Percentiles rank a stretch among this genome's conserved stretches.
phyloP scores from a whole-genome alignment of 2,797 vertebrate species.

The Parambassis ranga region DNA sequence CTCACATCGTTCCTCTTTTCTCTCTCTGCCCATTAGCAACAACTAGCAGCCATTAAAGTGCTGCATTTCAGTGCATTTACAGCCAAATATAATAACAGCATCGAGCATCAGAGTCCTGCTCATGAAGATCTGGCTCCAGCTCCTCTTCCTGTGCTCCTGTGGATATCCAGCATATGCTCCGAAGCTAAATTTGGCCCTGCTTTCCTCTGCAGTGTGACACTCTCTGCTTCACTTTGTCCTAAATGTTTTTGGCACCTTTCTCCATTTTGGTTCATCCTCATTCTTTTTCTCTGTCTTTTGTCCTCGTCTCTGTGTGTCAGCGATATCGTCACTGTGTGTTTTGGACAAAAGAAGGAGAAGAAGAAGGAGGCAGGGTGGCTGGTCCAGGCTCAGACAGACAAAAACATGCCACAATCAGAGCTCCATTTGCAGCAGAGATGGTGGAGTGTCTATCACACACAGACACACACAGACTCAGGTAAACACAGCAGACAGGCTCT shows the following conservation, averaged over 20 bases:
- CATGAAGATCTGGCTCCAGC: slow-evolving; percentile 56
- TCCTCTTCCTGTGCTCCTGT: slow-evolving; percentile 61
- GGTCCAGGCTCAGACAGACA: slow-evolving; percentile 30
- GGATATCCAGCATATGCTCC: slow-evolving; percentile 65
- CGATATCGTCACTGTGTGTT: slow-evolving; percentile 33
- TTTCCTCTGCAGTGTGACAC: slow-evolving; percentile 37
- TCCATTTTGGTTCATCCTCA: slow-evolving; percentile 26
- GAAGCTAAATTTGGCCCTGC: slow-evolving; percentile 60
- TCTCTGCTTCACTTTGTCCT: slow-evolving; percentile 9
- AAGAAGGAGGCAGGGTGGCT: slow-evolving; percentile 18
- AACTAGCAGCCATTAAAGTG: slow-evolving; percentile 50
- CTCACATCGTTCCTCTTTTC: slow-evolving; percentile 10
- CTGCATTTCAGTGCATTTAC: slow-evolving; percentile 54
- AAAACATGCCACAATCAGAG: slow-evolving; percentile 35
- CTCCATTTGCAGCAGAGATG: slow-evolving; percentile 21
- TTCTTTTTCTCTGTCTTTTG: slow-evolving; percentile 34
- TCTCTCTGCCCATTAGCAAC: slow-evolving; percentile 14
- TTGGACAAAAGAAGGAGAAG: slow-evolving; percentile 30
- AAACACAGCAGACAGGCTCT: slow-evolving; percentile 50
- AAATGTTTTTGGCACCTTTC: slow-evolving; percentile 27
- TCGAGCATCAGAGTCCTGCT: slow-evolving; percentile 46
- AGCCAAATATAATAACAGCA: slow-evolving; percentile 13
- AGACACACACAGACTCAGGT: slow-evolving; percentile 1
- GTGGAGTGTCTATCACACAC: background rate
- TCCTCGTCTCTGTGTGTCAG: slow-evolving; percentile 45